These are phyloP conservation scores for Ostrea edulis DNA, from an alignment of 1,140 invertebrate genomes.

Conservation along the genomic window DNA sequence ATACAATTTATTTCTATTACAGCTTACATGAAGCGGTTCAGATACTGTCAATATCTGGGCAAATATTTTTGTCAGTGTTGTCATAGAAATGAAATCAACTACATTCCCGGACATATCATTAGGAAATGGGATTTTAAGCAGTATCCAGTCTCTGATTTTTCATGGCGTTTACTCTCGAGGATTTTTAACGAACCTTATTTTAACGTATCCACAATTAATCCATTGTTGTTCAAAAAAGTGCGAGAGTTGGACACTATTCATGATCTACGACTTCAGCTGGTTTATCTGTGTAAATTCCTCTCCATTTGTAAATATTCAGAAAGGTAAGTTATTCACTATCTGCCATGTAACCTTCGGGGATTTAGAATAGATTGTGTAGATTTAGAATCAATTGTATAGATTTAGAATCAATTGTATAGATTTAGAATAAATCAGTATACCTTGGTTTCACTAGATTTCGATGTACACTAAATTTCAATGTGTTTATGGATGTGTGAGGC, in stretches of 20 bases:
- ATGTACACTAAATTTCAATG: too few relatives aligned
- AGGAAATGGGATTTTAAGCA: constrained; percentile 87
- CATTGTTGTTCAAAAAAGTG: constrained; percentile 84
- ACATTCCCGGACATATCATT: constrained; percentile 89
- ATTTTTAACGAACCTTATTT: constrained; percentile 90
- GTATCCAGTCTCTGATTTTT: constrained; percentile 91
- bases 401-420: too few relatives aligned
- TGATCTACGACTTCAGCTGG: constrained; percentile 84
- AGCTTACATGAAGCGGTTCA: constrained; percentile 84
- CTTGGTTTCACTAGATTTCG: too few relatives aligned
- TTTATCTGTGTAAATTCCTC: constrained; percentile 85
- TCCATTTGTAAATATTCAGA: constrained; percentile 72
- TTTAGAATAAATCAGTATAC: too few relatives aligned
- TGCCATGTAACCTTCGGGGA: neutral
- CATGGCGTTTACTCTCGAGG: constrained; percentile 87
- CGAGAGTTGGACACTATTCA: constrained; percentile 83
- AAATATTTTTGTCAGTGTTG: constrained; percentile 94
- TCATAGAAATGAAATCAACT: constrained; percentile 87
- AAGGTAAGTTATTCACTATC: constrained; percentile 62
- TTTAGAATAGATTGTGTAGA: too few relatives aligned
- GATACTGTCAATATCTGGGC: constrained; percentile 91
- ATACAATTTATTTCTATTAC: constrained; percentile 62
- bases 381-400: too few relatives aligned
- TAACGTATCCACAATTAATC: constrained; percentile 84
- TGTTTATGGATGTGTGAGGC: too few relatives aligned